These are phyloP conservation scores for Rhinichthys klamathensis DNA, from an alignment of 2,113 vertebrate species.

Conservation along the genomic window DNA sequence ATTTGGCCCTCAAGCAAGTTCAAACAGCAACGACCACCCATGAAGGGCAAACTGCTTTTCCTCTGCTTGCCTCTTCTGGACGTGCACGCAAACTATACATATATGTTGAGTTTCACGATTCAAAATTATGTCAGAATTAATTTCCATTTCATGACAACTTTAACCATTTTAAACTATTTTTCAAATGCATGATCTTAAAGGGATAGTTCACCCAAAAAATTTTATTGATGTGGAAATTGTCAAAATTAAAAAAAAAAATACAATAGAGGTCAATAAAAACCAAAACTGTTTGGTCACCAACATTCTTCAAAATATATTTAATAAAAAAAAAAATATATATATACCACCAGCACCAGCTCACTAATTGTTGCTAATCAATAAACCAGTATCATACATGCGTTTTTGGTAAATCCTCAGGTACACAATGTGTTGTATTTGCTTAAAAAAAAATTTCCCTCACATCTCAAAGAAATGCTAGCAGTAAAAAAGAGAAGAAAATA, in stretches of 20 bases:
- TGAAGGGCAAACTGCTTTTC: slow-evolving; percentile 58
- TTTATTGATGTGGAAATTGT: too few species aligned
- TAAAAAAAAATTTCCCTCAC: not conserved
- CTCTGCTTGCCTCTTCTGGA: slow-evolving; percentile 4
- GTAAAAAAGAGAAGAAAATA: not conserved
- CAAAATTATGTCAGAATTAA: slow-evolving; percentile 24
- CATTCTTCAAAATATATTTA: too few species aligned
- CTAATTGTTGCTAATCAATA: not conserved
- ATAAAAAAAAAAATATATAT: not conserved
- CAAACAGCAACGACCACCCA: slow-evolving; percentile 64
- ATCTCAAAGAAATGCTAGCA: not conserved
- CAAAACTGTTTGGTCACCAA: too few species aligned
- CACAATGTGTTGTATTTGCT: not conserved
- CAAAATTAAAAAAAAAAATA: too few species aligned
- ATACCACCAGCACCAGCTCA: not conserved
- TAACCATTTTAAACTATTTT: too few species aligned
- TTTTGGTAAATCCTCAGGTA: not conserved
- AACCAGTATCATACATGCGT: not conserved
- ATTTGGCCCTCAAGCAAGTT: slow-evolving; percentile 63
- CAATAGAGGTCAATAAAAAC: too few species aligned
- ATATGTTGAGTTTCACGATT: slow-evolving; percentile 29
- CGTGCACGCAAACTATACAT: slow-evolving; percentile 10
- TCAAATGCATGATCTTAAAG: too few species aligned
- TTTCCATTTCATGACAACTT: too few species aligned
- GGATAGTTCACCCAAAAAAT: too few species aligned